Evolutionary conservation across 2,113 vertebrate genomes (phyloP).

Genomic region (Neolamprologus brichardi): DNA sequence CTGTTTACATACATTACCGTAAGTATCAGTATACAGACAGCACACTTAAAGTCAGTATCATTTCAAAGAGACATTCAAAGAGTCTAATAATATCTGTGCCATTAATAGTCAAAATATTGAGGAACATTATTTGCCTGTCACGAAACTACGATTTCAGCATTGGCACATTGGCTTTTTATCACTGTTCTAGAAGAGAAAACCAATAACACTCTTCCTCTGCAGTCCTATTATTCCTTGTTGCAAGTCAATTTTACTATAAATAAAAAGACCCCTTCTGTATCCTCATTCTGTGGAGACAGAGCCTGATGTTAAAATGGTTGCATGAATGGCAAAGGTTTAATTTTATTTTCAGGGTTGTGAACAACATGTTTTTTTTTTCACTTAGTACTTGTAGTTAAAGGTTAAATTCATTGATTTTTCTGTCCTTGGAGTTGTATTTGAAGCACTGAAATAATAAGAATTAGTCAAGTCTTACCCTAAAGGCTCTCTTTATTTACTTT

Average conservation of each 20-base stretch:
- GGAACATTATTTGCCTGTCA: background rate
- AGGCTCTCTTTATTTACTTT: conserved; percentile 17
- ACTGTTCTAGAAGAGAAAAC: background rate
- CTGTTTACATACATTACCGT: background rate
- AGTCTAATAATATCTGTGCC: conserved; percentile 5
- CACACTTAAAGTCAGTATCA: background rate
- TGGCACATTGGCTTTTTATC: conserved; percentile 4
- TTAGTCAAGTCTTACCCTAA: background rate
- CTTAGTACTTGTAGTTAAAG: background rate
- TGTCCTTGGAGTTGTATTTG: background rate
- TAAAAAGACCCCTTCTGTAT: background rate
- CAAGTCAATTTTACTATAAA: conserved; percentile 9
- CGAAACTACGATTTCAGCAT: background rate
- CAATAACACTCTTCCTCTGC: conserved; percentile 1
- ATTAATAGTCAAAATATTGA: conserved; percentile 25
- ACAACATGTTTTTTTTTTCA: background rate
- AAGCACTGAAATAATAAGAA: background rate
- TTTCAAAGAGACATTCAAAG: background rate
- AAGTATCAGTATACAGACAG: background rate
- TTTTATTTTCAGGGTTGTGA: conserved; percentile 1
- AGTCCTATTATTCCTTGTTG: background rate
- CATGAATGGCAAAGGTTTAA: background rate
- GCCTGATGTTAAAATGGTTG: background rate
- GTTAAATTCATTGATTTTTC: conserved; percentile 13
- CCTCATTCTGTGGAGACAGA: background rate